Evolutionary conservation across 2,888 invertebrate species (phyloP).

Genomic region (Drosophila antonietae): DNA sequence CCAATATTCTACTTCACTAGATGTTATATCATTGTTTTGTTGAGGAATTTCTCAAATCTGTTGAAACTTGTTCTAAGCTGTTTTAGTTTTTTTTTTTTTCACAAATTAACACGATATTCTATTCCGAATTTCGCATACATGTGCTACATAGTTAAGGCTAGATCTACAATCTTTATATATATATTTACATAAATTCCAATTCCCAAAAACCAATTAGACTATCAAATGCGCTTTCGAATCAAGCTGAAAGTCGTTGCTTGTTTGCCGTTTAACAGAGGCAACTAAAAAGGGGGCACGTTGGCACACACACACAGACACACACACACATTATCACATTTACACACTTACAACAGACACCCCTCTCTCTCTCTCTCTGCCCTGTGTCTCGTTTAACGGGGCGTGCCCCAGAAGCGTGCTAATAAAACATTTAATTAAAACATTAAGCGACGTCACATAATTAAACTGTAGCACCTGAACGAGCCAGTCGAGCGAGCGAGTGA

Average conservation of each 20-base stretch:
- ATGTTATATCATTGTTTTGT: not conserved
- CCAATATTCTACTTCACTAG: not conserved
- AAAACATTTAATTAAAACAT: conserved; percentile 80
- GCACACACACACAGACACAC: conserved; percentile 1
- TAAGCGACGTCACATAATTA: conserved; percentile 67
- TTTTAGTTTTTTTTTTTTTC: not conserved
- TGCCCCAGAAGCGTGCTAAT: conserved; percentile 71
- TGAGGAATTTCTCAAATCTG: not conserved
- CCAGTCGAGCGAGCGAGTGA: conserved; percentile 29
- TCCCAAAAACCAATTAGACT: conserved; percentile 22
- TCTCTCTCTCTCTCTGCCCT: not conserved
- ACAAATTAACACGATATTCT: conserved; percentile 4
- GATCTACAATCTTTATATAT: not conserved
- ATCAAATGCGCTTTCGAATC: conserved; percentile 34
- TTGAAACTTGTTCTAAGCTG: not conserved
- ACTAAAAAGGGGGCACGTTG: conserved; percentile 25
- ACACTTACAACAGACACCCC: not conserved
- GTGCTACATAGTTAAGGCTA: conserved; percentile 3
- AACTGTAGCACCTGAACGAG: conserved; percentile 67
- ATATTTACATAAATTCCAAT: conserved; percentile 7
- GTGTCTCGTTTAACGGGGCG: conserved; percentile 20
- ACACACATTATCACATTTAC: not conserved
- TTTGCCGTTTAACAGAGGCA: conserved; percentile 24
- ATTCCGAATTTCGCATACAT: not conserved
- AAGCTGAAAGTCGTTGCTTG: conserved; percentile 25